A percentile compares a stretch with the other conserved stretches of the same genome.
Conservation (phyloP, 1,140 invertebrate genomes). For the Trypoxylus dichotomus region DNA sequence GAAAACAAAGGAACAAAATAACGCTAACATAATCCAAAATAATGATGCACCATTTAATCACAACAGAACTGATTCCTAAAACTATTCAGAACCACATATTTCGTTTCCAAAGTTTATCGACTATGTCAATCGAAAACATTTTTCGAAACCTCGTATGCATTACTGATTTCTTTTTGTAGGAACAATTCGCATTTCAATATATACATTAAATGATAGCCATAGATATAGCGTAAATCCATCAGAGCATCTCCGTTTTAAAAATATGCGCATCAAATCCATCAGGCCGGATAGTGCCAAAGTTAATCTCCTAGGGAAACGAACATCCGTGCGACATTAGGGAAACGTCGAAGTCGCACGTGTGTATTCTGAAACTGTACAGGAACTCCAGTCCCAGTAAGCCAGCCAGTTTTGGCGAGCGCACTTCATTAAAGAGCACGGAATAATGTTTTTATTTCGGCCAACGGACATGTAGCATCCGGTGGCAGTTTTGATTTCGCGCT, state of each 20-base stretch:
- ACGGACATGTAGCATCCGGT: neutral
- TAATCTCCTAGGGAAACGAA: neutral
- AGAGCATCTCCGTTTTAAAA: neutral
- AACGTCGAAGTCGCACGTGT: neutral
- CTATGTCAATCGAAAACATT: neutral
- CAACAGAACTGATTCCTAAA: neutral
- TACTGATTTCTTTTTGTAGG: neutral
- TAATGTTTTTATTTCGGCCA: neutral
- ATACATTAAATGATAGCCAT: neutral
- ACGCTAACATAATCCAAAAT: too few relatives aligned
- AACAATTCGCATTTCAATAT: neutral
- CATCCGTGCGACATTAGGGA: neutral
- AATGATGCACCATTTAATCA: too few relatives aligned
- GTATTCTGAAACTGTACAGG: neutral
- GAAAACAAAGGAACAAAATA: too few relatives aligned
- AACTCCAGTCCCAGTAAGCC: neutral
- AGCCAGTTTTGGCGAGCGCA: neutral
- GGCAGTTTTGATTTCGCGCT: neutral
- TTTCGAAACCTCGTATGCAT: neutral
- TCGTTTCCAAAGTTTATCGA: neutral
- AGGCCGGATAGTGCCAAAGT: neutral
- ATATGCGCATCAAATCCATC: neutral
- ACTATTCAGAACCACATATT: neutral
- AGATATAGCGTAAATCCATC: neutral
- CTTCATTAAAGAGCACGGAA: neutral